Percentiles rank a stretch among this genome's conserved stretches.
phyloP scores from a whole-genome alignment of 2,888 invertebrate species.

The Drosophila kambysellisi region DNA sequence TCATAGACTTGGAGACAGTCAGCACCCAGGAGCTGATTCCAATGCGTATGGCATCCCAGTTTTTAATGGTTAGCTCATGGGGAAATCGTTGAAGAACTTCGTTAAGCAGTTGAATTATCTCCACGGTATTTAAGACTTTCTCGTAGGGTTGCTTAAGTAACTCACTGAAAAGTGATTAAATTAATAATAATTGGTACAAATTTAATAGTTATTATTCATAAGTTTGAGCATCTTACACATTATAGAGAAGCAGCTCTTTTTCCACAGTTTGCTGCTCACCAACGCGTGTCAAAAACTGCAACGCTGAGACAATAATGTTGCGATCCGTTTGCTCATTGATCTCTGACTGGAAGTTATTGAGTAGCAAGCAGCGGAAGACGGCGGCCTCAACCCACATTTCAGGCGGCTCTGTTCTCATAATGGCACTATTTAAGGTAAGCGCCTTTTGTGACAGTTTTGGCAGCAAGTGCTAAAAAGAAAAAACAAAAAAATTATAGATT shows the following conservation, averaged over 20 bases:
- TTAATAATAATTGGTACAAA: slow-evolving; percentile 1
- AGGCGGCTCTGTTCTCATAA: slow-evolving; percentile 72
- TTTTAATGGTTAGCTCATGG: slow-evolving; percentile 82
- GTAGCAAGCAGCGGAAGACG: slow-evolving; percentile 74
- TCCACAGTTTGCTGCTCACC: slow-evolving; percentile 72
- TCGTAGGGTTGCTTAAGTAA: slow-evolving; percentile 67
- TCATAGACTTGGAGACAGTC: slow-evolving; percentile 85
- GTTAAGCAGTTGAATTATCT: slow-evolving; percentile 82
- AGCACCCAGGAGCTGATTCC: slow-evolving; percentile 89
- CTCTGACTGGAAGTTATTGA: slow-evolving; percentile 81
- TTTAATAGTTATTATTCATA: neutral
- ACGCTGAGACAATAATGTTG: slow-evolving; percentile 71
- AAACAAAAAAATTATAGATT: neutral
- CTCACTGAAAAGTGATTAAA: slow-evolving; percentile 60
- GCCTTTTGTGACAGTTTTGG: slow-evolving; percentile 74
- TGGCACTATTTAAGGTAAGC: slow-evolving; percentile 64
- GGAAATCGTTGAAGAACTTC: slow-evolving; percentile 80
- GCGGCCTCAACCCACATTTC: slow-evolving; percentile 81
- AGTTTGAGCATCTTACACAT: slow-evolving; percentile 82
- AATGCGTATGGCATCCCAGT: slow-evolving; percentile 92
- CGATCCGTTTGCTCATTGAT: slow-evolving; percentile 79
- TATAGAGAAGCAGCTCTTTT: slow-evolving; percentile 85
- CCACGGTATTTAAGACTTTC: slow-evolving; percentile 75
- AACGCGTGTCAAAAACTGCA: slow-evolving; percentile 83
- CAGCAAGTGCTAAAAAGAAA: slow-evolving; percentile 67